A percentile compares a stretch with the other conserved stretches of the same genome.
These are phyloP conservation scores for Balearica regulorum DNA, from an alignment of 2,797 vertebrate genomes.

Conservation along the genomic window DNA sequence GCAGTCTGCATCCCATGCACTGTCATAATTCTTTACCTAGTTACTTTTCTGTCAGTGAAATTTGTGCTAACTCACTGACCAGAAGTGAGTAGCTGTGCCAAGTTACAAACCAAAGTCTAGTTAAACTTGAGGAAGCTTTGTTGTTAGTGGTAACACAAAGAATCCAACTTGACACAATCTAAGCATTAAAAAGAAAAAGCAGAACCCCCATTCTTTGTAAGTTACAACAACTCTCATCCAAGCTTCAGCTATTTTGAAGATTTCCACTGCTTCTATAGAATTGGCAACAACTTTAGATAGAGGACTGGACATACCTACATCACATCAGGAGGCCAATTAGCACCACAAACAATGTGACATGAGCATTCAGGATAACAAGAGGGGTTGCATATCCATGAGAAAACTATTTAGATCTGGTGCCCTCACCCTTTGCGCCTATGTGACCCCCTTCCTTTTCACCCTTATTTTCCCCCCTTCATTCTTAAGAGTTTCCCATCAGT, in stretches of 20 bases:
- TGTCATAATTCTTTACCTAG: neutral
- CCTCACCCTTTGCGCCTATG: neutral
- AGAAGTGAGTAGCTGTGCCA: neutral
- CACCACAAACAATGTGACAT: neutral
- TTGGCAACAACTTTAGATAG: neutral
- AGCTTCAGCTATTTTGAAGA: neutral
- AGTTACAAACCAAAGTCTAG: neutral
- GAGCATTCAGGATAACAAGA: neutral
- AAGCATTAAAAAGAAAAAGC: neutral
- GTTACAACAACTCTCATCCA: neutral
- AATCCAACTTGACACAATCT: neutral
- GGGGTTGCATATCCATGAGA: neutral
- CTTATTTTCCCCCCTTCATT: rapidly evolving
- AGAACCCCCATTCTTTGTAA: neutral
- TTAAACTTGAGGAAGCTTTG: neutral
- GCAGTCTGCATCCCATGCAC: neutral
- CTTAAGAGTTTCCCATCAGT: neutral
- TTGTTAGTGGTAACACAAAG: neutral
- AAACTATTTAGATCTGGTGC: neutral
- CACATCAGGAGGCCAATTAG: neutral
- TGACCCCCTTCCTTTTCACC: neutral
- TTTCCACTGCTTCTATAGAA: neutral
- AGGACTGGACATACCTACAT: neutral
- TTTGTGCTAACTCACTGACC: neutral
- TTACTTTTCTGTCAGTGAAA: neutral